Conservation (phyloP, 2,888 invertebrate species). For the Brenthis hecate region DNA sequence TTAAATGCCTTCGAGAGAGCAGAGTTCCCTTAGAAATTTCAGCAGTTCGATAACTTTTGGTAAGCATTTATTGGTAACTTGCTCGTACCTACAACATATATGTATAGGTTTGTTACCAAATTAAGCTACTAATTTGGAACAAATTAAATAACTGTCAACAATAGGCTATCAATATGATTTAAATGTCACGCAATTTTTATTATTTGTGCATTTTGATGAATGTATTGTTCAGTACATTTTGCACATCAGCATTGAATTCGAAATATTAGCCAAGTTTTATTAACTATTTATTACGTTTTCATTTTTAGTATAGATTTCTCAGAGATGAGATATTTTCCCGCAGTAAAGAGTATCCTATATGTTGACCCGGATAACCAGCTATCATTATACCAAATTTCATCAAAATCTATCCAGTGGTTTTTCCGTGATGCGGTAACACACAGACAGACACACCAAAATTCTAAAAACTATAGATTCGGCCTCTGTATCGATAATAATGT, state of each 20-base stretch:
- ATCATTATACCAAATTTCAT: too few species aligned
- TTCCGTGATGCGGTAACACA: too few species aligned
- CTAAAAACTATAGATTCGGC: too few species aligned
- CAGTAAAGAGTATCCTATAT: too few species aligned
- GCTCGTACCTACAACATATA: background rate
- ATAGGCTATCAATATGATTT: background rate
- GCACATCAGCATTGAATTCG: background rate
- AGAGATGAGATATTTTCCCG: too few species aligned
- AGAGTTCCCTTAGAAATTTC: slow-evolving; percentile 5
- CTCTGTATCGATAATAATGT: too few species aligned
- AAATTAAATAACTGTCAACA: slow-evolving; percentile 3
- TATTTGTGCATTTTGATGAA: slow-evolving; percentile 3
- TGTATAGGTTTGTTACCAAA: slow-evolving; percentile 1
- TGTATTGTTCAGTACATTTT: slow-evolving; percentile 8
- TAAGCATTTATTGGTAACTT: slow-evolving; percentile 21
- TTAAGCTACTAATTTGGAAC: background rate
- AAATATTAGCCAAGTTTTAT: background rate
- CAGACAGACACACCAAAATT: too few species aligned
- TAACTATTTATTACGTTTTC: too few species aligned
- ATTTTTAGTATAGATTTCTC: too few species aligned
- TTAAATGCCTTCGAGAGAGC: slow-evolving; percentile 10
- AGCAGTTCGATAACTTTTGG: slow-evolving; percentile 22
- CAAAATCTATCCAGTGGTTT: too few species aligned
- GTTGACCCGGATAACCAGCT: too few species aligned
- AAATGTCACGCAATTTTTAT: slow-evolving; percentile 1